Base-by-base conservation (phyloP, 2,797 vertebrate species). In the Helarctos malayanus region DNA sequence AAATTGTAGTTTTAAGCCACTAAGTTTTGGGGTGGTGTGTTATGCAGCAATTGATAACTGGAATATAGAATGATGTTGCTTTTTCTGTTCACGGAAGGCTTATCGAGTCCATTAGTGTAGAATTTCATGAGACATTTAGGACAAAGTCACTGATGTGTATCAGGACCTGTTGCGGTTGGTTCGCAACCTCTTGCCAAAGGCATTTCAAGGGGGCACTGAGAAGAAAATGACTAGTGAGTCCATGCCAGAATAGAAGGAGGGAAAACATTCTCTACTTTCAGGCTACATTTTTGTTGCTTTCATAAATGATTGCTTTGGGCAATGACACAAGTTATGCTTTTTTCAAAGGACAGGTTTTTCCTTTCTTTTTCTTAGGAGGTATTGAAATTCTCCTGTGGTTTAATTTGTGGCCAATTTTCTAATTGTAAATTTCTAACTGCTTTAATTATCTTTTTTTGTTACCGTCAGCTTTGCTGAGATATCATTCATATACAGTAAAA, bases 31-130 rank as follows among this genome's bases (percentile, higher is more conserved):
- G n/a, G 38, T 73, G 12, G 18, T 57, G 49, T 95, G 27, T 87
- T 80, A 71, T 7, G n/a, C 9, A 91, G 41, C 38, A 89, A 41
- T 76, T 1, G 21, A 57, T n/a, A 57, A 85, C 3, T 76, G 15
- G n/a, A 47, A 65, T 29, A 80, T 5, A 59, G 49, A 54, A 49
- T 57, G 29, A 63, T 61, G 88, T 75, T 80, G 25, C 21, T 57
- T 88, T 68, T 91, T 89, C 45, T 92, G 81, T 86, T 89, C n/a
- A n/a, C 29, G n/a, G 29, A 91, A 92, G 25, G 13, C 49, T 63
- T 49, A 7, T 88, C 9, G 1, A 80, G 47, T 89, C 59, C 41
- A 56, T 84, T 87, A 27, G 21, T 49, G 25, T 27, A 52, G 45
- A 68, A 85, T 89, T 57, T 85, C 57, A 68, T 80, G 38, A 89